These are phyloP conservation scores for Chauna torquata DNA, from an alignment of 2,113 vertebrate genomes.

Conservation along the genomic window DNA sequence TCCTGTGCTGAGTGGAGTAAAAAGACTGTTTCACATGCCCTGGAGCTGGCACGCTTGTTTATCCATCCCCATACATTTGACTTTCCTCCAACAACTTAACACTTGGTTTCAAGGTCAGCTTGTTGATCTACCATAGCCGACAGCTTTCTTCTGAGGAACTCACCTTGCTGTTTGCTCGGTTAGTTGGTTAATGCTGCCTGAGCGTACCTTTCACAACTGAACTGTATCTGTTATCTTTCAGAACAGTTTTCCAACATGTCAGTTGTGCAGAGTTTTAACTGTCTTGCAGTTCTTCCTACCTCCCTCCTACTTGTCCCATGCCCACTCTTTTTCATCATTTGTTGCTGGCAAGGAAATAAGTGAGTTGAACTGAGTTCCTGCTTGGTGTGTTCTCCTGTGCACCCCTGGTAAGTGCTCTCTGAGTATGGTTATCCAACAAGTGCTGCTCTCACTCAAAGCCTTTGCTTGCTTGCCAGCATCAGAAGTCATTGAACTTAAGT, in stretches of 20 bases:
- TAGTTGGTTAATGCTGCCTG: background rate
- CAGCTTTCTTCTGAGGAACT: background rate
- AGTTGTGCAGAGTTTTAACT: background rate
- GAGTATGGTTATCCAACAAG: background rate
- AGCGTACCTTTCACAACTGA: background rate
- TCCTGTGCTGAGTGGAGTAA: background rate
- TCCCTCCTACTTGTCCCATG: background rate
- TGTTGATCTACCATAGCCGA: background rate
- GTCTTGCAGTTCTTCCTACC: background rate
- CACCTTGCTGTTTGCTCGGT: background rate
- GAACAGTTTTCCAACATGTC: background rate
- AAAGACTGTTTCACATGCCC: background rate
- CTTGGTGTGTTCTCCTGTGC: background rate
- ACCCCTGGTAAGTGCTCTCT: background rate
- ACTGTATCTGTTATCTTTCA: background rate
- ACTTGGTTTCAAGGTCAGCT: background rate
- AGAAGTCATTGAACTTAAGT: background rate
- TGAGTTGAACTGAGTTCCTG: background rate
- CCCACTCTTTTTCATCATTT: background rate
- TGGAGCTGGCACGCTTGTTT: background rate
- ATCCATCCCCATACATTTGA: background rate
- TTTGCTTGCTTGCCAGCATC: background rate
- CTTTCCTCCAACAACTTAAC: background rate
- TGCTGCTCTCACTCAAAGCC: background rate
- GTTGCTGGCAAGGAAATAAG: background rate